Evolutionary conservation across 2,888 invertebrate species (phyloP).

Genomic region (Drosophila affinis): DNA sequence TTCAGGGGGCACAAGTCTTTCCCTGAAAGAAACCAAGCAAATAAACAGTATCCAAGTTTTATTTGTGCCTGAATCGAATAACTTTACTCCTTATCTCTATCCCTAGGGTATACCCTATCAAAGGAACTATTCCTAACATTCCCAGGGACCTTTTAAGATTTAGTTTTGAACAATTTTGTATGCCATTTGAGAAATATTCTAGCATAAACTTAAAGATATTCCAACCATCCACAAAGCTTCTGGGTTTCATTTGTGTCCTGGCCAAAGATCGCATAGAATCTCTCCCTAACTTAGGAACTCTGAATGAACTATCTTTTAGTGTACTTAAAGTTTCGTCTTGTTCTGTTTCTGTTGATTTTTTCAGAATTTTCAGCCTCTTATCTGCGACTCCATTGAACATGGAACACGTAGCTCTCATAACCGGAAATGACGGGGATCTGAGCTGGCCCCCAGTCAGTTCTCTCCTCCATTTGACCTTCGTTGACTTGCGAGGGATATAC

Average conservation of each 20-base stretch:
- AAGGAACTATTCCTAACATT: too few relatives aligned
- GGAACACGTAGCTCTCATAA: slow-evolving; percentile 24
- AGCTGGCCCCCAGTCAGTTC: slow-evolving; percentile 31
- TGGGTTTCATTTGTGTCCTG: neutral
- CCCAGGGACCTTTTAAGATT: too few relatives aligned
- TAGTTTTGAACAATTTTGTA: too few relatives aligned
- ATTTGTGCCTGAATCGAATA: too few relatives aligned
- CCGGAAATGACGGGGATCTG: slow-evolving; percentile 65
- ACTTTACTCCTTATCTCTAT: too few relatives aligned
- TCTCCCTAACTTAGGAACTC: neutral
- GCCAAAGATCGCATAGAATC: too few relatives aligned
- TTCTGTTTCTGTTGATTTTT: neutral
- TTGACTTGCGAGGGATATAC: neutral
- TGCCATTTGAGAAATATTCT: neutral
- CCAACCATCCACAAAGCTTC: neutral
- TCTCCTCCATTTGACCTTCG: slow-evolving; percentile 44
- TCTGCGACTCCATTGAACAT: slow-evolving; percentile 7
- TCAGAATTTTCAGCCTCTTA: neutral
- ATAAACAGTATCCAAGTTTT: too few relatives aligned
- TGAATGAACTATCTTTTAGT: neutral
- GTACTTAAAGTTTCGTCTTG: neutral
- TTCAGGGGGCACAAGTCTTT: neutral
- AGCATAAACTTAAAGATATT: neutral
- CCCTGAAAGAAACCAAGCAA: too few relatives aligned
- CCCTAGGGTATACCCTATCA: too few relatives aligned